Evolutionary conservation across 2,113 vertebrate genomes (phyloP), one percentile per base, ranked within the genome.

Genomic region (Cyprichromis sp.): DNA sequence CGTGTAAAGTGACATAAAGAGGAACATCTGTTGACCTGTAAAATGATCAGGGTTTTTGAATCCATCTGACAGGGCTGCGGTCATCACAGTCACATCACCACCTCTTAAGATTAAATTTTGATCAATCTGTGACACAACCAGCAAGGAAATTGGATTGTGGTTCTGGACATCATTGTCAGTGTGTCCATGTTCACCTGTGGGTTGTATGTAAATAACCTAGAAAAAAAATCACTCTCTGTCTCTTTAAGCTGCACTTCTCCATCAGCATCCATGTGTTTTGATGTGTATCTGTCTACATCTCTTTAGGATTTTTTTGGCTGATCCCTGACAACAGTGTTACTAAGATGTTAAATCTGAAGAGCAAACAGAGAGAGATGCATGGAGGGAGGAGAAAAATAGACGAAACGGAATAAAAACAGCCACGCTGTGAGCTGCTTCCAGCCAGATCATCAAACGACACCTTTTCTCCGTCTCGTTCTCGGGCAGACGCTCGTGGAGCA

Each of bases 371-470:
- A 86, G 13, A 47, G 19, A 85, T 31, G 81, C 47, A 86, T 38
- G 13, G 78, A 82, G 84, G 66, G 80, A 86, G 73, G 29, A 26
- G 59, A 42, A 53, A 83, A 68, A 90, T 16, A 84, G 61, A 54
- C 26, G 31, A 73, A 88, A 59, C 36, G 19, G 47, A 57, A 82
- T 38, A 52, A 87, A 86, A 91, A 84, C 68, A 82, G 71, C 61
- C 40, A 59, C 19, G 6, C 84, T 66, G 83, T 13, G 6, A 90
- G 87, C 47, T 5, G 17, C 63, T 85, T 81, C 9, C 26, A 29
- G 73, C 68, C 59, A 55, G 81, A 90, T 92, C 85, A 87, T 93
- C 90, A 88, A 92, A 91, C 55, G 3, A 78, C 84, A 92, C 92
- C 84, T 89, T 54, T 86, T 50, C 47, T 83, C 55, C 84, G 89